Evolutionary conservation across 2,888 invertebrate genomes (phyloP), one percentile per base, ranked within the genome.

Genomic region (Acrobasis suavella): DNA sequence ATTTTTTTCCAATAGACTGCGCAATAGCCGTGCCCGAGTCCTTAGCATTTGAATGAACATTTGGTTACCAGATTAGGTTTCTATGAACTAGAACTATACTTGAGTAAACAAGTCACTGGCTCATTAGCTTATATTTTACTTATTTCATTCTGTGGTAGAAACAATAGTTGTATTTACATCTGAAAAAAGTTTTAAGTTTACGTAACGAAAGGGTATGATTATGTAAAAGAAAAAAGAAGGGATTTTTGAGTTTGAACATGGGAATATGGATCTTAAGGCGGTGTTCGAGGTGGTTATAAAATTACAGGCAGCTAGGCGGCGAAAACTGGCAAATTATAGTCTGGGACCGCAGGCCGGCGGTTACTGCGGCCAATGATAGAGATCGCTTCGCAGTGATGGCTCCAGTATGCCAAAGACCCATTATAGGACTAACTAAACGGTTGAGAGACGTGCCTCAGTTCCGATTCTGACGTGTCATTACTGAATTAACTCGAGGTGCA

Each of bases 11-110:
- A 81, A 77, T 73, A 71, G 74, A 78, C 75, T 77, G 70, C 77
- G 81, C 82, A 81, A 81, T 75, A 73, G 62, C 55, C 62, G 49
- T 75, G 70, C 75, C 75, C 75, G 81, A 75, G 81, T 78, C 77
- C 76, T 89, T 91, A 86, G 83, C 90, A 90, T 90, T 83, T 88
- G 82, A 90, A 91, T 85, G 82, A 81, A 89, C 91, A 91, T 91
- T 91, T 91, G 91, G 90, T 90, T 86, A 90, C 90, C 91, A 91
- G 89, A 91, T 90, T 89, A 91, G 86, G 82, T 81, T 78, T 83
- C 85, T 85, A 86, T 86, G 85, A 81, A 74, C 70, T 76, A 80
- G 80, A 78, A 81, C 82, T 77, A 74, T 78, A 80, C 81, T 79
- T 78, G 81, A 81, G 81, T 86, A 87, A 87, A 87, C 87, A 87